These are phyloP conservation scores for Struthio camelus DNA, from an alignment of 2,113 vertebrate genomes.

Conservation along the genomic window DNA sequence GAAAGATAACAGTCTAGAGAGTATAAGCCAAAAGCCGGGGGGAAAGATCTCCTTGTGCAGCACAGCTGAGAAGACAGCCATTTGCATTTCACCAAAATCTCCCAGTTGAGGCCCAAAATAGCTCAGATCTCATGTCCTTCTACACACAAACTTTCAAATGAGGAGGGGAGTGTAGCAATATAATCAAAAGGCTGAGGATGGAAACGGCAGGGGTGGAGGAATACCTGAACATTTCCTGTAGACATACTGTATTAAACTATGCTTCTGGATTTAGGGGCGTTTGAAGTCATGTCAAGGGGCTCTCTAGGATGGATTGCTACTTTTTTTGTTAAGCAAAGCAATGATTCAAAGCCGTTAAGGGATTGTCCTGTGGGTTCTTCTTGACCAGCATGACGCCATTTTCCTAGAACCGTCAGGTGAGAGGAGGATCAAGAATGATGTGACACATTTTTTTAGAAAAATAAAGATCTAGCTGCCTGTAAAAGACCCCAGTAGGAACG, in stretches of 20 bases:
- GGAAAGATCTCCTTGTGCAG: neutral
- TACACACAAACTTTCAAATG: neutral
- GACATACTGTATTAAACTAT: neutral
- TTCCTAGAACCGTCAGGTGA: constrained; percentile 19
- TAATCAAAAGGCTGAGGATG: neutral
- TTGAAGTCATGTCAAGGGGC: neutral
- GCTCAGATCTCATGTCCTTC: neutral
- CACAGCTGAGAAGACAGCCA: neutral
- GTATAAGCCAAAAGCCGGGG: neutral
- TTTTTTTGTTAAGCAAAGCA: neutral
- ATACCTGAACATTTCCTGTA: neutral
- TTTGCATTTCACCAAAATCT: neutral
- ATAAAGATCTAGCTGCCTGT: neutral
- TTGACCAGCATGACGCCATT: neutral
- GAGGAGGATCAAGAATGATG: neutral
- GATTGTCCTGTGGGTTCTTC: neutral
- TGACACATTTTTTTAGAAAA: neutral
- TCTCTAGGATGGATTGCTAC: neutral
- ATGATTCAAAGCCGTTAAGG: neutral
- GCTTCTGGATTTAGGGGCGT: neutral
- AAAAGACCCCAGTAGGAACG: neutral
- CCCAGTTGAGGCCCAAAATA: neutral
- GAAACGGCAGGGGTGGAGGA: fast-evolving
- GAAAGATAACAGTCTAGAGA: neutral
- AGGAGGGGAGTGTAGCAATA: neutral